Evolutionary conservation across 2,797 vertebrate genomes (phyloP), one percentile per base, ranked within the genome.

Genomic region (Microctenopoma stevenorrisi): DNA sequence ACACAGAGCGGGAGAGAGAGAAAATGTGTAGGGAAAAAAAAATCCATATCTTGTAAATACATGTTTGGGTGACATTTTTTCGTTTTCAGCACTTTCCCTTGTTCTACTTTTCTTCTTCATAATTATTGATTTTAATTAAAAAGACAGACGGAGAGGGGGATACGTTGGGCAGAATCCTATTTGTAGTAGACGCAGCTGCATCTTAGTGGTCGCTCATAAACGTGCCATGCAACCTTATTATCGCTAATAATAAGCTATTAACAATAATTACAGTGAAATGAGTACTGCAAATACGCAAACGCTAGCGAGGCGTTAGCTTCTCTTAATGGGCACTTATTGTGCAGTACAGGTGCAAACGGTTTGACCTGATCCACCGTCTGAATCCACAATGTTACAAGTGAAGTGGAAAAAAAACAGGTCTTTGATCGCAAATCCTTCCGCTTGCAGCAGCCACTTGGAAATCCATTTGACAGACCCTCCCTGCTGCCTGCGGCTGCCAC

Each of bases 11-110:
- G 4, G 16, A 46, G 44, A 46, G 44, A 9, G 7, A 18, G 44
- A 46, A 81, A 85, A 86, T 81, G 70, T 67, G 44, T 54, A 43
- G 54, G 54, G 53, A 37, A 56, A 78, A 75, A 60, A 83, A 93
- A 94, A 94, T 94, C 94, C 73, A 94, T 94, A 94, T 89, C 87
- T 93, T 93, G 93, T 91, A 93, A 94, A 94, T 93, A 93, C 63
- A 88, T 92, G 94, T 93, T 92, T 82, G 82, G 88, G 68, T 15
- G 70, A 81, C 74, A 76, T 75, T 84, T 86, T 83, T 78, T 83
- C 52, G 48, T 79, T 88, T 91, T 86, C 81, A 85, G 84, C 76
- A 82, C 58, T 84, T 88, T 83, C 33, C 37, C 79, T 80, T 74
- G 75, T 87, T 84, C 76, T 81, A 59, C 50, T 83, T 91, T 90